Evolutionary conservation across 2,888 invertebrate genomes (phyloP), one percentile per base, ranked within the genome.

Genomic region (Napeogenes sylphis): DNA sequence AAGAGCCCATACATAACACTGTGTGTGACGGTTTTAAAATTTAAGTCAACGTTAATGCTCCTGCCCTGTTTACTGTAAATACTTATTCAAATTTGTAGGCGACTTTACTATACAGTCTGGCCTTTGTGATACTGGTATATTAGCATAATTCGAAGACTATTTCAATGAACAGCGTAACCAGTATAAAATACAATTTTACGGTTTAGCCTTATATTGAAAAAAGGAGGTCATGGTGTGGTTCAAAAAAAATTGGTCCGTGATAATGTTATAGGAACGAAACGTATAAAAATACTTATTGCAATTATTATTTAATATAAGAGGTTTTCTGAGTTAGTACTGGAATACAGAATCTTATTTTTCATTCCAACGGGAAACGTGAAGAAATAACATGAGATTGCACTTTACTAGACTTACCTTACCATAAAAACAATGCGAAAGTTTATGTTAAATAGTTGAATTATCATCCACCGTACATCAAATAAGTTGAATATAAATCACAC

Each of bases 11-110:
- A 89, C 82, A 89, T 90, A 85, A 88, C 87, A 82, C 82, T 90
- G 81, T 85, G 88, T 82, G 89, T 80, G 90, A 90, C 90, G 79
- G 90, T 90, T 90, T 90, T 87, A 85, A 86, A 90, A 90, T 90
- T 88, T 90, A 90, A 89, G 81, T 78, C 87, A 84, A 84, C 87
- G 76, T 79, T 89, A 89, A 89, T 88, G 90, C 83, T 87, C 85
- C 81, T 81, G 78, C 81, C 80, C 84, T 81, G 85, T 84, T 85
- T 83, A 84, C 84, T 83, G 85, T 88, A 85, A 85, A 85, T 89
- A 84, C 85, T 87, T 89, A 89, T 90, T 87, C 80, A 87, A 89
- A 90, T 88, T 87, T 86, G 84, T 87, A 84, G 84, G 82, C 80
- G 79, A 83, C 76, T 78, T 69, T 72, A 87, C 85, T 85, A 83